Conservation (phyloP, 37 sponge, comb jelly and placozoan species). For the Lycopodina hypogea region DNA sequence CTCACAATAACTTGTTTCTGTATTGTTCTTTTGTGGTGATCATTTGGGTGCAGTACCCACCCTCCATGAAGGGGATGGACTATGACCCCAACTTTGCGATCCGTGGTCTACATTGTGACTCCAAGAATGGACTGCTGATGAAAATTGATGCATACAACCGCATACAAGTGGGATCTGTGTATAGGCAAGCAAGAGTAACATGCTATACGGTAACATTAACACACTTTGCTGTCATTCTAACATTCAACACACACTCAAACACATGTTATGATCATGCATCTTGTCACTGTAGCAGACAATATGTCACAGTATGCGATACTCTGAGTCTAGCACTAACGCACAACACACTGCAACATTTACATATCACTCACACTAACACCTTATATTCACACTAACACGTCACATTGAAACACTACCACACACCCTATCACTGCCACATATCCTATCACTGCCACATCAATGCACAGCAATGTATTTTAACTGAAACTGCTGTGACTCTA, state of each 20-base stretch:
- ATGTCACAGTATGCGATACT: too few species aligned
- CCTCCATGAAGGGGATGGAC: constrained; percentile 42
- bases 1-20: too few species aligned
- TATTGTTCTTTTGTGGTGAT: too few species aligned
- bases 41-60: constrained; percentile 79
- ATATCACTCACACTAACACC: too few species aligned
- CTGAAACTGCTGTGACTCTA: not conserved
- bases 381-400: not conserved
- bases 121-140: constrained; percentile 69
- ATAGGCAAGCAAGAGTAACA: constrained; percentile 70
- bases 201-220: not conserved
- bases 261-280: not conserved
- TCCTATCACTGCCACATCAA: too few species aligned
- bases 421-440: not conserved
- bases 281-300: too few species aligned
- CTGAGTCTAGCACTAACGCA: too few species aligned
- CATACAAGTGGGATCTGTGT: constrained; percentile 81
- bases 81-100: constrained; percentile 87
- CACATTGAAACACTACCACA: not conserved
- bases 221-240: not conserved
- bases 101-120: constrained; percentile 92
- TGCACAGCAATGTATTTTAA: too few species aligned
- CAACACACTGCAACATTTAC: too few species aligned
- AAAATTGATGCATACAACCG: constrained; percentile 87
- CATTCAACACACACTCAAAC: not conserved